A percentile compares a stretch with the other conserved stretches of the same genome.
Evolutionary conservation across 2,113 vertebrate genomes (phyloP).

Genomic region (Falco punctatus): DNA sequence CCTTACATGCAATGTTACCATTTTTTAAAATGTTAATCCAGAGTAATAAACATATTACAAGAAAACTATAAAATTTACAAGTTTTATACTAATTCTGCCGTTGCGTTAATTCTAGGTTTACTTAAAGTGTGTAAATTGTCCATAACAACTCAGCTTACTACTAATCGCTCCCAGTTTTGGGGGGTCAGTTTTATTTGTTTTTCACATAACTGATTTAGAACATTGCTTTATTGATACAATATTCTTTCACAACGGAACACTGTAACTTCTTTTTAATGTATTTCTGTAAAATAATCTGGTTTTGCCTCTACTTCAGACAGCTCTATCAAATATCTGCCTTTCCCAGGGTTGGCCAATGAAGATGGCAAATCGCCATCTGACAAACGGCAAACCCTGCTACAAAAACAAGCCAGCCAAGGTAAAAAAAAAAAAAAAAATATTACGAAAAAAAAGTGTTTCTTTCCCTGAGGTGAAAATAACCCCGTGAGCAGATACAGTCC

Average conservation of each 20-base stretch:
- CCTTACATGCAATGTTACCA: neutral
- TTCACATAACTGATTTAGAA: neutral
- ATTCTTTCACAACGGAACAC: neutral
- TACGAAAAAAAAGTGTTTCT: neutral
- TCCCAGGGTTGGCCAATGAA: fast-evolving
- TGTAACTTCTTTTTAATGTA: neutral
- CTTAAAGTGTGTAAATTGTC: fast-evolving
- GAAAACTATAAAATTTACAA: neutral
- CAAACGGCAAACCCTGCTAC: neutral
- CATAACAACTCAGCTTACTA: fast-evolving
- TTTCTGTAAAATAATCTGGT: neutral
- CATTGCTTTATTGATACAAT: fast-evolving
- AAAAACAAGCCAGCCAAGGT: neutral
- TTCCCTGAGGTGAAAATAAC: neutral
- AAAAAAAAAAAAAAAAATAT: neutral
- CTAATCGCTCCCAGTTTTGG: too few relatives aligned
- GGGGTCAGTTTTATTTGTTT: neutral
- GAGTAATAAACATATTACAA: neutral
- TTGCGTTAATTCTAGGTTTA: neutral
- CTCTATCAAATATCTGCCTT: fast-evolving
- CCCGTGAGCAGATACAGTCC: too few relatives aligned
- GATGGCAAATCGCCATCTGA: fast-evolving
- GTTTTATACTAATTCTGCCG: neutral
- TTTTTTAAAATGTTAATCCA: neutral
- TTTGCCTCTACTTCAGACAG: neutral